These are phyloP conservation scores for Lamellibrachia satsuma DNA, from an alignment of 2,888 invertebrate species.

Conservation along the genomic window DNA sequence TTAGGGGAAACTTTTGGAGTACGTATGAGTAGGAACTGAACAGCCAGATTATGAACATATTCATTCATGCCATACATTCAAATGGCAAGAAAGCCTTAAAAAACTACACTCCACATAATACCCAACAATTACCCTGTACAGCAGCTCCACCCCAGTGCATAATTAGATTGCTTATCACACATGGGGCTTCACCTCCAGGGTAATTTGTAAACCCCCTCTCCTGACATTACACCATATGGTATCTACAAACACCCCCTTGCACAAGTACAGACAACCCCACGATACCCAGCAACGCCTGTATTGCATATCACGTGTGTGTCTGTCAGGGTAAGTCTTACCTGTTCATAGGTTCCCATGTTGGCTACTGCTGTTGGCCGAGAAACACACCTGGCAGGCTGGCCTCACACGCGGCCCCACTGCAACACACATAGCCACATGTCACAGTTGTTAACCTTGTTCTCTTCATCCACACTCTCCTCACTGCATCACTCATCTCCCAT, in stretches of 20 bases:
- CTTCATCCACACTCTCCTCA: not conserved
- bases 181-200: not conserved
- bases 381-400: not conserved
- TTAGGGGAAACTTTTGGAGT: not conserved
- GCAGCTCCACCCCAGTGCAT: not conserved
- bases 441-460: not conserved
- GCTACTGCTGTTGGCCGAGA: not conserved
- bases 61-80: not conserved
- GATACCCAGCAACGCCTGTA: not conserved
- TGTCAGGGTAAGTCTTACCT: not conserved
- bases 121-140: not conserved
- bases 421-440: not conserved
- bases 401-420: not conserved
- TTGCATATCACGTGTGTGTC: not conserved
- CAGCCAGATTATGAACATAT: not conserved
- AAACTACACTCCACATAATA: not conserved
- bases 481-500: not conserved
- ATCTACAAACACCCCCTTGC: not conserved
- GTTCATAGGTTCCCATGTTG: not conserved
- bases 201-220: not conserved
- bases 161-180: not conserved
- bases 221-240: not conserved
- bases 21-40: not conserved
- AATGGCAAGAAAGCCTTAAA: not conserved
- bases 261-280: not conserved